Conservation (phyloP, 2,888 invertebrate genomes). For the Watsonalla binaria region DNA sequence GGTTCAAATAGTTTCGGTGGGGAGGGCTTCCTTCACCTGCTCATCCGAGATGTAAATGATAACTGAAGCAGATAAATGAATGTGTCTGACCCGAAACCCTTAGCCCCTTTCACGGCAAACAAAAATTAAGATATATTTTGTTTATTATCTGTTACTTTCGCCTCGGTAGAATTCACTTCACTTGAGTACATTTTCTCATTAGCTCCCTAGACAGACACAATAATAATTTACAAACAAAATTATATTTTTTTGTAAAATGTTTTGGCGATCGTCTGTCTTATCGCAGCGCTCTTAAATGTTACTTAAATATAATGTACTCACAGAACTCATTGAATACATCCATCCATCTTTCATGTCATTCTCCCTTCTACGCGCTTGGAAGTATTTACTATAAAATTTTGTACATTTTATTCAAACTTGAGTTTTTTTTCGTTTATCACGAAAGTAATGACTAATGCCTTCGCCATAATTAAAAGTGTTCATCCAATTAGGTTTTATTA, state of each 20-base stretch:
- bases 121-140: conserved; percentile 18
- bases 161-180: conserved; percentile 21
- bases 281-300: background rate
- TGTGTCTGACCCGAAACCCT: conserved; percentile 25
- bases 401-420: too few species aligned
- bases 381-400: too few species aligned
- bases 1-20: conserved; percentile 6
- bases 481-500: background rate
- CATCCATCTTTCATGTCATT: too few species aligned
- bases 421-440: too few species aligned
- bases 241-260: background rate
- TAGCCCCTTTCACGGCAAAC: conserved; percentile 20
- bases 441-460: background rate
- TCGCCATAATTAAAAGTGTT: background rate
- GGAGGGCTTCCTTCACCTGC: conserved; percentile 13
- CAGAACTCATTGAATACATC: too few species aligned
- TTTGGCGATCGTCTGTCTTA: background rate
- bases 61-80: conserved; percentile 37
- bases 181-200: conserved; percentile 33
- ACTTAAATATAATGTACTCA: background rate
- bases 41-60: conserved; percentile 30
- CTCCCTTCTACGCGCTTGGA: too few species aligned
- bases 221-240: conserved; percentile 26
- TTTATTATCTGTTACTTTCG: conserved; percentile 20
- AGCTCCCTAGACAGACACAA: conserved; percentile 17